A percentile compares a stretch with the other conserved stretches of the same genome.
These are phyloP conservation scores for Polypedilum vanderplanki DNA, from an alignment of 1,140 invertebrate species.

Conservation along the genomic window DNA sequence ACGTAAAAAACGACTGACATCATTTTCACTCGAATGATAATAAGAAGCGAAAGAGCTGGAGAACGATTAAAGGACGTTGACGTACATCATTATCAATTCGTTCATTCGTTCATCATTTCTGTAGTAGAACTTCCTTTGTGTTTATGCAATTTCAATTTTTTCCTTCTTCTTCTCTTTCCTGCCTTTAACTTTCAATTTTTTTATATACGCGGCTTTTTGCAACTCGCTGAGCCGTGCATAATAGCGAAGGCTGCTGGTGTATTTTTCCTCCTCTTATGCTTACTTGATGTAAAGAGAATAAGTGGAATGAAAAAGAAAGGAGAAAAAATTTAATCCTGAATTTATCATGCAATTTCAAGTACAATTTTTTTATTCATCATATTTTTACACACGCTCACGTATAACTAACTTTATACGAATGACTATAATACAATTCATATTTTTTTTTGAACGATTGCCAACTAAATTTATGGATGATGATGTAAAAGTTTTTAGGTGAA, in stretches of 20 bases:
- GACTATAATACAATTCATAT: conserved; percentile 9
- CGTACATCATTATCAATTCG: conserved; percentile 4
- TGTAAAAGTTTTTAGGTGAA: conserved; percentile 1
- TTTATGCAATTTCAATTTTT: neutral
- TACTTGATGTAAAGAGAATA: conserved; percentile 4
- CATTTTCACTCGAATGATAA: conserved; percentile 13
- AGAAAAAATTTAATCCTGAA: neutral
- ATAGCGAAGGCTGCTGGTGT: neutral
- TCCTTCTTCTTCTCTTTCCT: neutral
- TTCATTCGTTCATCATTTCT: neutral
- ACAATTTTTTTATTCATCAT: conserved; percentile 8
- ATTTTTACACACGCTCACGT: conserved; percentile 10
- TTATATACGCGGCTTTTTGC: neutral
- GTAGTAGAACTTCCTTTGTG: neutral
- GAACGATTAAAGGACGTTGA: conserved; percentile 17
- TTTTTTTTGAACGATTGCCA: conserved; percentile 9
- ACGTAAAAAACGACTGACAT: neutral
- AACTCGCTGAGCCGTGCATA: conserved; percentile 2
- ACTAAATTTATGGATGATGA: conserved; percentile 19
- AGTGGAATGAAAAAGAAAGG: neutral
- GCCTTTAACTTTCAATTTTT: neutral
- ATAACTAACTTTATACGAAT: conserved; percentile 8
- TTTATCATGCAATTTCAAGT: conserved; percentile 10
- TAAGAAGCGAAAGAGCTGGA: neutral
- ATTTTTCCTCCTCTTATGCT: neutral